Percentiles rank a stretch among this genome's conserved stretches.
Evolutionary conservation across 2,888 invertebrate genomes (phyloP).

Genomic region (Drosophila birchii): DNA sequence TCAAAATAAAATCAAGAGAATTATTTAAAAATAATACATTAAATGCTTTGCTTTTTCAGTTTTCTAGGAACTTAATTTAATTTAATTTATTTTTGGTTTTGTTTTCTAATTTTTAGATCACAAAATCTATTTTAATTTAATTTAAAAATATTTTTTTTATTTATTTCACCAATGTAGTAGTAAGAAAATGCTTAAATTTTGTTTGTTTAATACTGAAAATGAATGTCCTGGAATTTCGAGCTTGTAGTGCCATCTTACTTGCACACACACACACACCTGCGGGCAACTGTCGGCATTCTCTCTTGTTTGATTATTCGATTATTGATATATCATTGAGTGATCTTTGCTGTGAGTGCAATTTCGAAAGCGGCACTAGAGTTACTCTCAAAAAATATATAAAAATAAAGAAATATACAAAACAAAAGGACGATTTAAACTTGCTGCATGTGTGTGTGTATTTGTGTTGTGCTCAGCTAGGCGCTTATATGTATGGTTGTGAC

Average conservation of each 20-base stretch:
- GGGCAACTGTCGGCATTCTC: conserved; percentile 22
- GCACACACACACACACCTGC: conserved; percentile 4
- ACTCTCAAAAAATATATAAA: not conserved
- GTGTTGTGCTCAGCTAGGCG: conserved; percentile 38
- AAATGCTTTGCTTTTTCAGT: not conserved
- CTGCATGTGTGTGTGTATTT: conserved; percentile 28
- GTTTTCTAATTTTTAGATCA: not conserved
- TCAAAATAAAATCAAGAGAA: not conserved
- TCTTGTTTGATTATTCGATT: not conserved
- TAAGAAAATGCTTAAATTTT: not conserved
- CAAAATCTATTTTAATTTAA: not conserved
- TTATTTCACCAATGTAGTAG: no score
- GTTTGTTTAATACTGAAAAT: not conserved
- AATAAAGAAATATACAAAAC: conserved; percentile 4
- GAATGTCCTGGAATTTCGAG: not conserved
- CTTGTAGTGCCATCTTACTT: conserved; percentile 1
- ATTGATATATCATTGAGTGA: conserved; percentile 6
- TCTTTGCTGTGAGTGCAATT: conserved; percentile 37
- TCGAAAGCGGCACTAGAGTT: conserved; percentile 43
- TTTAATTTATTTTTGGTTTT: no score
- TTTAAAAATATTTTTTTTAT: not conserved
- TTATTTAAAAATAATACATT: not conserved
- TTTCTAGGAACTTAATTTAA: not conserved
- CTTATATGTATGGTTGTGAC: conserved; percentile 21
- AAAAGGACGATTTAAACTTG: conserved; percentile 24